Conservation (phyloP, 1,140 invertebrate genomes). For the Tyrophagus putrescentiae region DNA sequence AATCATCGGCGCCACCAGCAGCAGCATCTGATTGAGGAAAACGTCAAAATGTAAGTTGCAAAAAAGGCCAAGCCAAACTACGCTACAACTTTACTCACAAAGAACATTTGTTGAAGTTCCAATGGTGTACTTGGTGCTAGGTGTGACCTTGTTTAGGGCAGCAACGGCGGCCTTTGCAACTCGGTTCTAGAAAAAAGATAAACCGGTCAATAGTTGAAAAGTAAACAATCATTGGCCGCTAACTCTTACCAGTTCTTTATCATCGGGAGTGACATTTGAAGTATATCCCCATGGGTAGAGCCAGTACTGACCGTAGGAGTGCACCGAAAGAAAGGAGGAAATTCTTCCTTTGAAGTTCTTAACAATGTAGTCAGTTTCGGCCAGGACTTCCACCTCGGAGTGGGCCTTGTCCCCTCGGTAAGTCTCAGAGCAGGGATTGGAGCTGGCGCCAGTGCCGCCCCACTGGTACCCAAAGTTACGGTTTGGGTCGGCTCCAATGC, state of each 20-base stretch:
- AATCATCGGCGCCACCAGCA: slow-evolving; percentile 26
- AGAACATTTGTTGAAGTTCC: slow-evolving; percentile 17
- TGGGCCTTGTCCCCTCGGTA: slow-evolving; percentile 27
- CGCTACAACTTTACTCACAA: too few species aligned
- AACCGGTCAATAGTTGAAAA: too few species aligned
- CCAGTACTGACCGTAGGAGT: slow-evolving; percentile 28
- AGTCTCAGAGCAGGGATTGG: slow-evolving; percentile 27
- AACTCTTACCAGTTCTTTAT: background rate
- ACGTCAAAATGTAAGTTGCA: too few species aligned
- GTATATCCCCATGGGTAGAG: slow-evolving; percentile 51
- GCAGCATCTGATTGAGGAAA: slow-evolving; percentile 23
- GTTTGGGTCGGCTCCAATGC: slow-evolving; percentile 30
- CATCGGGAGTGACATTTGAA: too few species aligned
- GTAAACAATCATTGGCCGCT: background rate
- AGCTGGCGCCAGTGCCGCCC: slow-evolving; percentile 25
- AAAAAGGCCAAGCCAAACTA: slow-evolving; percentile 1
- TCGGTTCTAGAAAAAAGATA: slow-evolving; percentile 2
- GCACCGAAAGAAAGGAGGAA: slow-evolving; percentile 25
- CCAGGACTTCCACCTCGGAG: slow-evolving; percentile 32
- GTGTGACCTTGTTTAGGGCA: background rate
- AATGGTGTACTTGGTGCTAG: slow-evolving; percentile 41
- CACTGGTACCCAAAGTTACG: slow-evolving; percentile 28
- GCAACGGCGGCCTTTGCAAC: background rate
- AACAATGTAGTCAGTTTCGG: slow-evolving; percentile 27
- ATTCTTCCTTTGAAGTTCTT: slow-evolving; percentile 23